phyloP scores from a whole-genome alignment of 2,113 vertebrate genomes.

The Amblyopsis rosae region DNA sequence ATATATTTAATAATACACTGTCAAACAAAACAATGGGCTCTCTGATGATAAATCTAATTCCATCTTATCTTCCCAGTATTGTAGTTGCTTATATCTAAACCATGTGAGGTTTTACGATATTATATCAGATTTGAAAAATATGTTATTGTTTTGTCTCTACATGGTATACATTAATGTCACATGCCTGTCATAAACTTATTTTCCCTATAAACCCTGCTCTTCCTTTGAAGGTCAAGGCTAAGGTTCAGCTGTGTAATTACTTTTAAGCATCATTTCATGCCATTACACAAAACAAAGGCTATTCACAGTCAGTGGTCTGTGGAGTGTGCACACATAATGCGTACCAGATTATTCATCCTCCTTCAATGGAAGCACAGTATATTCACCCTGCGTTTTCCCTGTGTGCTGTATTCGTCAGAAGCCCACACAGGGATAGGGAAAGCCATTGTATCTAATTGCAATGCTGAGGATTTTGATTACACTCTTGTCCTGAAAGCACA shows the following conservation, averaged over 20 bases:
- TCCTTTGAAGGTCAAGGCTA: conserved; percentile 28
- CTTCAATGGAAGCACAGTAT: conserved; percentile 62
- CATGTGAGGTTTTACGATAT: conserved; percentile 62
- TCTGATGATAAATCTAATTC: too few relatives aligned
- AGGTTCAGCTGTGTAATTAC: conserved; percentile 23
- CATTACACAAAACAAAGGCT: conserved; percentile 54
- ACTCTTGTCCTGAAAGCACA: conserved; percentile 75
- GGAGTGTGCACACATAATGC: conserved; percentile 54
- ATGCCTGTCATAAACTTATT: conserved; percentile 46
- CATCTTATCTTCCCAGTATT: too few relatives aligned
- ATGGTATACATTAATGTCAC: conserved; percentile 50
- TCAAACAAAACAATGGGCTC: too few relatives aligned
- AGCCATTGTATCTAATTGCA: conserved; percentile 76
- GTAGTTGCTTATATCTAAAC: conserved; percentile 45
- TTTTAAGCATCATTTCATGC: conserved; percentile 37
- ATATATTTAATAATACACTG: too few relatives aligned
- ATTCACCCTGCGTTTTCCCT: conserved; percentile 59
- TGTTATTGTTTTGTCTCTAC: conserved; percentile 69
- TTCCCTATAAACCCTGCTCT: not conserved
- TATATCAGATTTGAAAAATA: conserved; percentile 49
- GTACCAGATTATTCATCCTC: conserved; percentile 57
- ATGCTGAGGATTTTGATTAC: conserved; percentile 76
- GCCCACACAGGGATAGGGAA: conserved; percentile 71
- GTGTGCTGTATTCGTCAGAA: conserved; percentile 58
- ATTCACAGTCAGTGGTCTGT: conserved; percentile 48